Base-by-base conservation (phyloP, 2,888 invertebrate species). In the Drosophila mettleri region DNA sequence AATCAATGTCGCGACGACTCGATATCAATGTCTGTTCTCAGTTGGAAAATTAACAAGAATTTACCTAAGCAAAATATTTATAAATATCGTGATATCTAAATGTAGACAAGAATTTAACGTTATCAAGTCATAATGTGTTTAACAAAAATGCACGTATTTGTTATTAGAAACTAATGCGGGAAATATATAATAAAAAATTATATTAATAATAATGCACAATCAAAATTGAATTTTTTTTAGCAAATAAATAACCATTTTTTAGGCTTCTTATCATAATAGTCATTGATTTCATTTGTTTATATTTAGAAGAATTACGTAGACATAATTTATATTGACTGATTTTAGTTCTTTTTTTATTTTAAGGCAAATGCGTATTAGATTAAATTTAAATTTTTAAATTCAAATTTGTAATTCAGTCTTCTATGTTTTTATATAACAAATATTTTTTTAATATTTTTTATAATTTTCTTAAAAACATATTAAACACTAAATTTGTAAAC, bases 21-120 rank as follows among this genome's bases (percentile, higher is more conserved):
- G 29, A 48, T 52, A 41, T n/a, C 46, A 29, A 16, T 29, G 60
- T 36, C 41, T 33, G 24, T 14, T 24, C 41, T 33, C 38, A 49
- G 59, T 73, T 55, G 48, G 45, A 52, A 41, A 43, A 72, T 59
- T 20, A 22, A 49, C 27, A 46, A 46, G 45, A 67, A 68, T 45
- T 55, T 73, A 12, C 36, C 29, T 52, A 52, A 54, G 10, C 27
- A 14, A 33, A 27, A 16, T 34, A 34, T 16, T 16, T 14, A 16
- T 33, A 20, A 49, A 49, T 41, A 38, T 36, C 7, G 29, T 10
- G 34, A 7, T 55, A n/a, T 31, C 16, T 18, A 38, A 27, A 10
- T 45, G 27, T n/a, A 12, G 3, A 27, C 18, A 20, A 10, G n/a
- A 20, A 10, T 3, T 29, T 0, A 27, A 20, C n/a, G 20, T 29